These are phyloP conservation scores for Quadroppia sp. DNA, from an alignment of 2,888 invertebrate genomes.

Conservation along the genomic window DNA sequence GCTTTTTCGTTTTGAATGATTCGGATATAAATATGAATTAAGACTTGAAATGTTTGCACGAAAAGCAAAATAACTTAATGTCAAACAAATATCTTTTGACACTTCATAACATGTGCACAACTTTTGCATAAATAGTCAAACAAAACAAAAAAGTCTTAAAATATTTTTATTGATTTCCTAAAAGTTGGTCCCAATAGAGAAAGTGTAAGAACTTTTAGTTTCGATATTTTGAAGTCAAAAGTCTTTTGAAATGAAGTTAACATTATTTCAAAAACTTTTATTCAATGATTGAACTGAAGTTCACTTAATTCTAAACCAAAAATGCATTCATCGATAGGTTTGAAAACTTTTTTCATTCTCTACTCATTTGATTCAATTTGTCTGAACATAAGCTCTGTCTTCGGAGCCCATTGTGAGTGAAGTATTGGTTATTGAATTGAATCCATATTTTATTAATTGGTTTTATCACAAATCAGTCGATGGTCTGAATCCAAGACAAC, in stretches of 20 bases:
- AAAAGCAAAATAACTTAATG: too few species aligned
- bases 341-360: too few species aligned
- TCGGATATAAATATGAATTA: too few species aligned
- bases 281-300: too few species aligned
- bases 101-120: constrained; percentile 18
- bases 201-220: too few species aligned
- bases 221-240: neutral
- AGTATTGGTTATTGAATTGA: neutral
- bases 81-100: neutral
- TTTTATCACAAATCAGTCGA: neutral
- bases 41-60: too few species aligned
- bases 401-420: neutral
- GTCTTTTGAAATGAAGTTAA: neutral
- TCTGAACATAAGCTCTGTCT: too few species aligned
- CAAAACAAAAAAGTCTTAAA: neutral
- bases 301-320: too few species aligned
- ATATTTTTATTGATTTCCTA: neutral
- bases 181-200: too few species aligned
- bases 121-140: neutral
- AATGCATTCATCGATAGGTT: too few species aligned
- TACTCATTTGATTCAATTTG: too few species aligned
- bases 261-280: neutral
- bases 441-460: neutral
- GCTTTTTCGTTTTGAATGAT: too few species aligned
- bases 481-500: neutral